These are phyloP conservation scores for Sinopyrophorus schimmeli DNA, from an alignment of 2,888 invertebrate genomes.

Conservation along the genomic window DNA sequence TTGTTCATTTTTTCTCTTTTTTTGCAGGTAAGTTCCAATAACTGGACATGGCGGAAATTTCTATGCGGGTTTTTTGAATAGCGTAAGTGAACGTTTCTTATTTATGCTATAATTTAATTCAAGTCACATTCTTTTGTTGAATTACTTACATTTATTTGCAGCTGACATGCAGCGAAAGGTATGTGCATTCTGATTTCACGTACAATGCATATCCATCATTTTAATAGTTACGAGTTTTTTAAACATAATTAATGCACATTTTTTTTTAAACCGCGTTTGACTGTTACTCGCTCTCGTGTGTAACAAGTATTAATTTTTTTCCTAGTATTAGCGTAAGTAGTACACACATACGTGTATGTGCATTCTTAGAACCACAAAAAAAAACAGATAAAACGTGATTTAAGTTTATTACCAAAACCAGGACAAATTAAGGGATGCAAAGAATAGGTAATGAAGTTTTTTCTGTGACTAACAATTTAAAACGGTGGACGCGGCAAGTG, in stretches of 20 bases:
- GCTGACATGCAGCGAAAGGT: constrained; percentile 48
- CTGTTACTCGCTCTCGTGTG: too few species aligned
- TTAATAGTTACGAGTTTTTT: constrained; percentile 49
- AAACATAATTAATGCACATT: constrained; percentile 45
- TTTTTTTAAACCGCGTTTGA: too few species aligned
- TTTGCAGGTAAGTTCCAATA: constrained; percentile 43
- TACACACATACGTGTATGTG: neutral
- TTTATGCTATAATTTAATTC: constrained; percentile 45
- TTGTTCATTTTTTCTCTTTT: constrained; percentile 26
- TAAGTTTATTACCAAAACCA: constrained; percentile 20
- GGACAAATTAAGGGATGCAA: constrained; percentile 27
- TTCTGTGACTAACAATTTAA: constrained; percentile 53
- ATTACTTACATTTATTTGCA: constrained; percentile 44
- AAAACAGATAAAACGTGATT: constrained; percentile 10
- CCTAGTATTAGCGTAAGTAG: too few species aligned
- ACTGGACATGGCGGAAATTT: constrained; percentile 31
- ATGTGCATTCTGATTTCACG: constrained; percentile 51
- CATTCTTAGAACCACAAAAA: neutral
- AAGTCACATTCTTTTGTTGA: constrained; percentile 49
- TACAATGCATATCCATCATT: constrained; percentile 47
- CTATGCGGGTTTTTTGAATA: constrained; percentile 33
- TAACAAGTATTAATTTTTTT: too few species aligned
- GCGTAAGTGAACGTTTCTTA: constrained; percentile 42
- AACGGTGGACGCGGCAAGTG: constrained; percentile 51
- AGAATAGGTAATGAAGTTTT: constrained; percentile 38